Conservation (phyloP, 2,888 invertebrate genomes). For the Seladonia tumulorum region DNA sequence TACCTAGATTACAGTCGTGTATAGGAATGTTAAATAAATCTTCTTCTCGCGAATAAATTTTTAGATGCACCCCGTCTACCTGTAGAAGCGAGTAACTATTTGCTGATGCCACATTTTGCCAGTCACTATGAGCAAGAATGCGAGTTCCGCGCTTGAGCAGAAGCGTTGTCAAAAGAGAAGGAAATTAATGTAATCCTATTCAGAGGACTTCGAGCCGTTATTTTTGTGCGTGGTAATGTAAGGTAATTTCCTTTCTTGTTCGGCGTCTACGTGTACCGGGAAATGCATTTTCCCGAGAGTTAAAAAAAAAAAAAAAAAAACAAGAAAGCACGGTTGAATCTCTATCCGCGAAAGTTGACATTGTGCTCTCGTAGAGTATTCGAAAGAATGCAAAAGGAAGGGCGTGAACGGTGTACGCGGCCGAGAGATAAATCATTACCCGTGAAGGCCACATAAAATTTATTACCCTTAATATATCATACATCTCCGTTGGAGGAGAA, state of each 20-base stretch:
- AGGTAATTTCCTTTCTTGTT: neutral
- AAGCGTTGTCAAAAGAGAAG: neutral
- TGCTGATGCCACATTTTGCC: neutral
- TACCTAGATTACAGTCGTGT: too few species aligned
- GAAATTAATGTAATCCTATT: conserved; percentile 1
- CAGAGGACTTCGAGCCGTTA: neutral
- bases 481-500: conserved; percentile 29
- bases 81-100: neutral
- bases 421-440: conserved; percentile 39
- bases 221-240: neutral
- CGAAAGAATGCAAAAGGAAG: conserved; percentile 22
- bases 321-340: neutral
- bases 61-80: neutral
- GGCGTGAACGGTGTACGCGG: conserved; percentile 13
- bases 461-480: conserved; percentile 50
- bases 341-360: conserved; percentile 5
- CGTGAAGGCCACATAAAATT: conserved; percentile 34
- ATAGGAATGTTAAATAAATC: neutral
- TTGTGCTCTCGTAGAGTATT: neutral
- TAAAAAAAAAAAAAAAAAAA: neutral
- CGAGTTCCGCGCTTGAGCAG: neutral
- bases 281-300: neutral
- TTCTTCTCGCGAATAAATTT: neutral
- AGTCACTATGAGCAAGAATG: neutral
- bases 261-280: neutral